Conservation (phyloP, 2,113 vertebrate genomes). For the Microtus ochrogaster region DNA sequence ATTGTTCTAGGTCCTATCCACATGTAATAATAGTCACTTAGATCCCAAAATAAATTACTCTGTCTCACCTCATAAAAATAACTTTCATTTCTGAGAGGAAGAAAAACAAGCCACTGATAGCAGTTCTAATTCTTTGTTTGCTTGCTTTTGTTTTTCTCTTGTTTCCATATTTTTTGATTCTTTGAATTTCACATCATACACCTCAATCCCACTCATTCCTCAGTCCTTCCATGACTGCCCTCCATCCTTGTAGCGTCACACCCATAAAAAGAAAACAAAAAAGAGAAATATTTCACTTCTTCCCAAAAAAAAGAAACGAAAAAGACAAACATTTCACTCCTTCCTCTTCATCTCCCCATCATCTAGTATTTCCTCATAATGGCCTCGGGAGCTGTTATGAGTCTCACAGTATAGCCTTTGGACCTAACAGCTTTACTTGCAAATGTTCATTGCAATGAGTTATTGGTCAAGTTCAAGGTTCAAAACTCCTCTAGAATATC, state of each 20-base stretch:
- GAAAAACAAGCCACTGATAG: neutral
- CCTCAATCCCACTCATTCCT: neutral
- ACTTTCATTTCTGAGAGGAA: neutral
- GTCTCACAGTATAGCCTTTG: neutral
- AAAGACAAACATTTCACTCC: neutral
- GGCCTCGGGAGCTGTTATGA: neutral
- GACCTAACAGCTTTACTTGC: neutral
- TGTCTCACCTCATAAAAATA: slow-evolving; percentile 14
- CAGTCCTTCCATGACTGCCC: neutral
- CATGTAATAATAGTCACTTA: slow-evolving; percentile 34
- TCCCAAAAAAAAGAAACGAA: too few species aligned
- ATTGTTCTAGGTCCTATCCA: neutral
- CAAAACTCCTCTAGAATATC: neutral
- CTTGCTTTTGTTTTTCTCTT: neutral
- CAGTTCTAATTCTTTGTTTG: slow-evolving; percentile 15
- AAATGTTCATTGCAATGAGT: neutral
- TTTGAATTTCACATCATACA: neutral
- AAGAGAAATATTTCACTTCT: neutral
- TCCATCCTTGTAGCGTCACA: neutral
- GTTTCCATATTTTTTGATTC: neutral
- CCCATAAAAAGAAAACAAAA: neutral
- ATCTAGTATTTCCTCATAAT: neutral
- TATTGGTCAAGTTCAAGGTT: neutral
- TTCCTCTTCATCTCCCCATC: neutral
- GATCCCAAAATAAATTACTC: neutral